These are phyloP conservation scores for Manis javanica DNA, from an alignment of 2,797 vertebrate genomes.

Conservation along the genomic window DNA sequence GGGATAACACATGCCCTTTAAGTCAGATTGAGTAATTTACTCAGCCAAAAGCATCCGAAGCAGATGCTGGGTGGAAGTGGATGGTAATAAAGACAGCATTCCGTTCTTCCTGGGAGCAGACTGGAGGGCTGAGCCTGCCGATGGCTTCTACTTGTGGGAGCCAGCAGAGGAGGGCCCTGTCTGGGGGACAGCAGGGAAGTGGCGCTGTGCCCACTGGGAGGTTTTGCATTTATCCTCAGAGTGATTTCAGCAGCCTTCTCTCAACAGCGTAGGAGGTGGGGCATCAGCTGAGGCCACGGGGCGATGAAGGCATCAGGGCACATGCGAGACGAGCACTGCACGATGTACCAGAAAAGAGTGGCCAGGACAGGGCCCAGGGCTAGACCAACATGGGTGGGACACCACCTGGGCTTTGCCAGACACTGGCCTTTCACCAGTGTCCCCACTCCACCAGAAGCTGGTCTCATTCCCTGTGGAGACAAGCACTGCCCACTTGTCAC, in stretches of 20 bases:
- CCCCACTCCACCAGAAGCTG: no score
- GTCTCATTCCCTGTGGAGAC: no score
- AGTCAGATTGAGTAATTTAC: not conserved
- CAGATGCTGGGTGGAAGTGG: not conserved
- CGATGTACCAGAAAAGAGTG: not conserved
- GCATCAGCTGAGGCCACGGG: rapidly evolving
- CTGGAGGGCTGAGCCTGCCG: rapidly evolving
- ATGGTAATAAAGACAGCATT: rapidly evolving
- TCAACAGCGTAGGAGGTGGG: not conserved
- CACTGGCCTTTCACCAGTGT: not conserved
- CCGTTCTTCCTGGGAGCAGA: not conserved
- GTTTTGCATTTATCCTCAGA: not conserved
- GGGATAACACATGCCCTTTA: not conserved
- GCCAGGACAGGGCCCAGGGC: not conserved
- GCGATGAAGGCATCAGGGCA: not conserved
- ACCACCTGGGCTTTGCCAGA: not conserved
- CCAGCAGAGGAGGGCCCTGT: not conserved
- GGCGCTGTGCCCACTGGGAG: not conserved
- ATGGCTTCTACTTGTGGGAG: not conserved
- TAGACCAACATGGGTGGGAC: rapidly evolving
- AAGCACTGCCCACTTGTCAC: no score
- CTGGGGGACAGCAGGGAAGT: not conserved
- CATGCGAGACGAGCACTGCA: rapidly evolving
- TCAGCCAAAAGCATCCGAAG: not conserved
- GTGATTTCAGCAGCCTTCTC: not conserved